phyloP scores from a whole-genome alignment of 2,113 vertebrate genomes.

The Tonatia bakeri region DNA sequence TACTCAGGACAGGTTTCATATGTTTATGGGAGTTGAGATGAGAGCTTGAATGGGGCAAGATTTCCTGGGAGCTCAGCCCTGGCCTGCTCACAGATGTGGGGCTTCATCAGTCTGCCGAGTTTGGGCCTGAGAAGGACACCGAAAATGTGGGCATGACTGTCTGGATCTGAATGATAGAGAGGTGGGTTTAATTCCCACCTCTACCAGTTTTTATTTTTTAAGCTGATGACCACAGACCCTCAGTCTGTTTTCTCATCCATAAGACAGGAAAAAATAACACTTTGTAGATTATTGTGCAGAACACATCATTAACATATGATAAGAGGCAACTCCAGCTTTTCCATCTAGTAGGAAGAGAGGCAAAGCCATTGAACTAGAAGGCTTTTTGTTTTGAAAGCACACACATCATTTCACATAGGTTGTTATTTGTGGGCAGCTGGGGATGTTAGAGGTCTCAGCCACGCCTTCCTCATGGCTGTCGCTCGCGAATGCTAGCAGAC shows the following conservation, averaged over 20 bases:
- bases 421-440: neutral
- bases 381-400: neutral
- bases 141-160: neutral
- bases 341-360: neutral
- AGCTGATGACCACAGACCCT: neutral
- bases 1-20: neutral
- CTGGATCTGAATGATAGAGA: neutral
- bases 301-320: neutral
- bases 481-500: neutral
- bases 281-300: neutral
- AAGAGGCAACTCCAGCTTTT: neutral
- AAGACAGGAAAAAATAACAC: neutral
- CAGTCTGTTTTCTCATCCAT: neutral
- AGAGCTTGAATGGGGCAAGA: neutral
- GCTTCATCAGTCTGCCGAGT: neutral
- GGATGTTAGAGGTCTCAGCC: neutral
- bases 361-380: neutral
- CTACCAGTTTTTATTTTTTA: neutral
- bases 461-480: neutral
- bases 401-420: neutral
- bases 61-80: neutral
- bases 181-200: neutral
- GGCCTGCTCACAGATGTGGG: fast-evolving
- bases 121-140: neutral
- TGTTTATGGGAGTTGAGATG: neutral